A percentile compares a stretch with the other conserved stretches of the same genome.
These are phyloP conservation scores for Notarius quadriscutis DNA, from an alignment of 2,113 vertebrate species.

Conservation along the genomic window DNA sequence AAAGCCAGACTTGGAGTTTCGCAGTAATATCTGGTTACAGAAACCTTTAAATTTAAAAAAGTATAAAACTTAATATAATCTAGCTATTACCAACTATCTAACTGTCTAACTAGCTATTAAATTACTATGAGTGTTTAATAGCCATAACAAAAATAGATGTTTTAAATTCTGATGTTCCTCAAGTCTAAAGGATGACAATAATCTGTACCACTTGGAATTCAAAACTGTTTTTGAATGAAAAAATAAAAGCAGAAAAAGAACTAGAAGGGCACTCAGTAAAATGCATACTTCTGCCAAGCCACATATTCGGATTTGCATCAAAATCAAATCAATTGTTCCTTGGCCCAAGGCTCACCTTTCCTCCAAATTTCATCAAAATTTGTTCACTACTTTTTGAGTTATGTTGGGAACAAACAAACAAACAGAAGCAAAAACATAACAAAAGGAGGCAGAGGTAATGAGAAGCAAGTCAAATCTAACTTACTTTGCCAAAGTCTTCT, in stretches of 20 bases:
- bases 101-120: background rate
- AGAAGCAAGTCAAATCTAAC: background rate
- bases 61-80: background rate
- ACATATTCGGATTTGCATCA: too few relatives aligned
- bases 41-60: background rate
- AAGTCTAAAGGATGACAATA: background rate
- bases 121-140: background rate
- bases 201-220: background rate
- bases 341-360: too few relatives aligned
- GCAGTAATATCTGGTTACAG: background rate
- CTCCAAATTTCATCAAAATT: too few relatives aligned
- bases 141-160: background rate
- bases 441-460: too few relatives aligned
- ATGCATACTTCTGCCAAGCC: too few relatives aligned
- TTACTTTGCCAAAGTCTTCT: slow-evolving; percentile 26
- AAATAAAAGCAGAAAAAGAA: background rate
- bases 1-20: background rate
- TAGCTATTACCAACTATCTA: background rate
- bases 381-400: too few relatives aligned
- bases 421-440: too few relatives aligned
- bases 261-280: too few relatives aligned
- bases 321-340: too few relatives aligned
- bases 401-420: too few relatives aligned
- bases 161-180: background rate
- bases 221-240: background rate